phyloP scores from a whole-genome alignment of 2,888 invertebrate species.

The Dromius quadrimaculatus region DNA sequence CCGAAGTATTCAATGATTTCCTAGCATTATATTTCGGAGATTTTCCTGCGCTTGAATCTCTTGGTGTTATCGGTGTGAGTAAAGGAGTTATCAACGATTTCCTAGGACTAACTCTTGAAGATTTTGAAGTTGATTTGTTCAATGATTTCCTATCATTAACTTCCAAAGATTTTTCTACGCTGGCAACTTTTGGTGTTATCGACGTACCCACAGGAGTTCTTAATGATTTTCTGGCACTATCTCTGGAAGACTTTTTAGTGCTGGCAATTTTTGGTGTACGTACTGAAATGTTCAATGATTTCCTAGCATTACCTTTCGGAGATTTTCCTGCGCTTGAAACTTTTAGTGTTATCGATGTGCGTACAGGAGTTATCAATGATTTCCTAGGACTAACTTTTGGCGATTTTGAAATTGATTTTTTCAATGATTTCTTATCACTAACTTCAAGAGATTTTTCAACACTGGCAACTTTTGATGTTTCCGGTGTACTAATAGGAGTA shows the following conservation, averaged over 20 bases:
- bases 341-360: constrained; percentile 55
- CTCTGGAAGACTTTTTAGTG: too few species aligned
- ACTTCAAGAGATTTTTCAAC: constrained; percentile 43
- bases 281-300: neutral
- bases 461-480: constrained; percentile 56
- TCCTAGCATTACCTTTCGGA: neutral
- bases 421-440: neutral
- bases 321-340: too few species aligned
- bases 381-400: too few species aligned
- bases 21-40: neutral
- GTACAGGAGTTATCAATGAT: too few species aligned
- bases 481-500: constrained; percentile 64
- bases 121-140: too few species aligned
- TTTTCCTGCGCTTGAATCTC: too few species aligned
- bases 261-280: too few species aligned
- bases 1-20: neutral
- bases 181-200: neutral
- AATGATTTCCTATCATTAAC: neutral
- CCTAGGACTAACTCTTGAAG: too few species aligned
- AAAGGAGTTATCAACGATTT: too few species aligned
- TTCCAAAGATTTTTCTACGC: neutral
- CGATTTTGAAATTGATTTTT: too few species aligned
- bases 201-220: neutral
- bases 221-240: too few species aligned
- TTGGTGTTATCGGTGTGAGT: constrained; percentile 56